A percentile compares a stretch with the other conserved stretches of the same genome.
Conservation (phyloP, 2,113 vertebrate species). For the Rhinopomastus cyanomelas region DNA sequence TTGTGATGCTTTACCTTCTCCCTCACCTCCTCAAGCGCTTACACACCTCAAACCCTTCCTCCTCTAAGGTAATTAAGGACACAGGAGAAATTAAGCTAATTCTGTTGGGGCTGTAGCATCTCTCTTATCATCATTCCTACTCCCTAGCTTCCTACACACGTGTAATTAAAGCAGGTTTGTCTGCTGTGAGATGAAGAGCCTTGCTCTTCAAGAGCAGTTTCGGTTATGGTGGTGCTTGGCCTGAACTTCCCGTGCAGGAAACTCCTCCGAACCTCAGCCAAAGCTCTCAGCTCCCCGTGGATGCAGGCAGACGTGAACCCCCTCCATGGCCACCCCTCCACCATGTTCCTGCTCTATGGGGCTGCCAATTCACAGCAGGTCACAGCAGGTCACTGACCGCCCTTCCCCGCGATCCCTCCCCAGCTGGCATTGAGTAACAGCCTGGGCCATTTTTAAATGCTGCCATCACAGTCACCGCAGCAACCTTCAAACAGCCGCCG, state of each 20-base stretch:
- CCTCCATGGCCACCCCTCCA: neutral
- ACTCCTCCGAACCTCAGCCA: neutral
- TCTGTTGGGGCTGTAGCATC: neutral
- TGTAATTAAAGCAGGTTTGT: conserved; percentile 45
- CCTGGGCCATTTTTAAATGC: conserved; percentile 42
- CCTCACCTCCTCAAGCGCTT: neutral
- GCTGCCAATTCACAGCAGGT: fast-evolving
- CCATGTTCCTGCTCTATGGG: fast-evolving
- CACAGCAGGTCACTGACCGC: neutral
- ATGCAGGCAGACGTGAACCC: neutral
- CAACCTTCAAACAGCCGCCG: neutral
- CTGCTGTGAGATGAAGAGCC: neutral
- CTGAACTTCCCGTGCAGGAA: neutral
- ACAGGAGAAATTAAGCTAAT: conserved; percentile 41
- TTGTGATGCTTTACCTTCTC: neutral
- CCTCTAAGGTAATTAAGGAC: conserved; percentile 19
- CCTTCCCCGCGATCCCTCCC: neutral
- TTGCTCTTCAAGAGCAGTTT: neutral
- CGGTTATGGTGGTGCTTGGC: fast-evolving
- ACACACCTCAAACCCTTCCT: neutral
- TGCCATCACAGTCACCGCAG: neutral
- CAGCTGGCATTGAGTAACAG: conserved; percentile 4
- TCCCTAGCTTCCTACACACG: neutral
- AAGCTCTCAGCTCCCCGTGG: fast-evolving
- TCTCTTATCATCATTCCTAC: neutral